Percentiles rank a stretch among this genome's conserved stretches.
Evolutionary conservation across 2,888 invertebrate genomes (phyloP).

Genomic region (Agapetus fuscipes): DNA sequence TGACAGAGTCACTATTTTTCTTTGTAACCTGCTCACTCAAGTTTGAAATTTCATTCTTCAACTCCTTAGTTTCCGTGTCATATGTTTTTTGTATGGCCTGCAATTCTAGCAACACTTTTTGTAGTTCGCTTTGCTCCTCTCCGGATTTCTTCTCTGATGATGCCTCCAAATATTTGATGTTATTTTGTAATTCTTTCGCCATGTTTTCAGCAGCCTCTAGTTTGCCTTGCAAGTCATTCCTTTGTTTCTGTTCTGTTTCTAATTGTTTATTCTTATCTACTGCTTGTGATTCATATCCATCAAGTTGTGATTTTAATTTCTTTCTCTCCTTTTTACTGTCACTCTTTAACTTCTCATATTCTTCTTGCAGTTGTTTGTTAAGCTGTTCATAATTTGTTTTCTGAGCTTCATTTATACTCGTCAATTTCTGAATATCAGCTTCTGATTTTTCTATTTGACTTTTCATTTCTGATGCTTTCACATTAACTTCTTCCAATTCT

Average conservation of each 20-base stretch:
- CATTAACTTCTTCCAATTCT: constrained; percentile 32
- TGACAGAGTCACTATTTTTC: constrained; percentile 35
- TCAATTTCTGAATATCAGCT: constrained; percentile 37
- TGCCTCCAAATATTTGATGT: constrained; percentile 37
- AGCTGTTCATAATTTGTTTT: constrained; percentile 42
- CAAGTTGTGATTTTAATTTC: constrained; percentile 47
- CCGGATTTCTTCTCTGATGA: constrained; percentile 30
- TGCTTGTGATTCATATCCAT: constrained; percentile 40
- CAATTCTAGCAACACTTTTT: constrained; percentile 37
- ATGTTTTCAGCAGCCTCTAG: constrained; percentile 33
- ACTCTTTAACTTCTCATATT: constrained; percentile 38
- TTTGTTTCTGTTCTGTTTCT: constrained; percentile 34
- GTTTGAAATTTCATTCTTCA: constrained; percentile 33
- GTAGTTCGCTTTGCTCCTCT: constrained; percentile 35
- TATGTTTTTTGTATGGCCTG: constrained; percentile 34
- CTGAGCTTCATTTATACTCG: constrained; percentile 39
- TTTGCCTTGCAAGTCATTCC: constrained; percentile 33
- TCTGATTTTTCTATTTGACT: constrained; percentile 37
- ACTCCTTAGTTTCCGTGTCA: constrained; percentile 32
- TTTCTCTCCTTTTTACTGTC: constrained; percentile 42
- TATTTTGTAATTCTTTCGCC: constrained; percentile 34
- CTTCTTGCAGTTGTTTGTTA: constrained; percentile 35
- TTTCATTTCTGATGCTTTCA: constrained; percentile 37
- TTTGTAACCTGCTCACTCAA: constrained; percentile 34
- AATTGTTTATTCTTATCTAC: constrained; percentile 34